A percentile compares a stretch with the other conserved stretches of the same genome.
These are phyloP conservation scores for Drosophila asahinai DNA, from an alignment of 1,140 invertebrate genomes.

Conservation along the genomic window DNA sequence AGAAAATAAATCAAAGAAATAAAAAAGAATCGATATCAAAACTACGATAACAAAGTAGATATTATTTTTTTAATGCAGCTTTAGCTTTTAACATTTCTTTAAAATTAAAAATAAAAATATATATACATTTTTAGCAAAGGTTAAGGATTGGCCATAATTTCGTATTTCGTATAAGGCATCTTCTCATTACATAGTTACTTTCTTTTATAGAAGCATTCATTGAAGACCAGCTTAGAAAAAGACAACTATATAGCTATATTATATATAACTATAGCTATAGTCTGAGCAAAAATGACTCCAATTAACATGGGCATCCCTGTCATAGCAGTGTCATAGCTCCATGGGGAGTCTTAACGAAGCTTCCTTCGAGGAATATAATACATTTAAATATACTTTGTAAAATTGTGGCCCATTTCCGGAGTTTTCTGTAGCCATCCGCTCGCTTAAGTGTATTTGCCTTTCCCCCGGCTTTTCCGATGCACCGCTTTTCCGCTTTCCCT, in stretches of 20 bases:
- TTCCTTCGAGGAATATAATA: slow-evolving; percentile 5
- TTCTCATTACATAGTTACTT: not conserved
- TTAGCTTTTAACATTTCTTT: no score
- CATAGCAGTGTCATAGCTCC: not conserved
- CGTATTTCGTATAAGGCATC: no score
- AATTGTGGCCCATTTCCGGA: not conserved
- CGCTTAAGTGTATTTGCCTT: slow-evolving; percentile 26
- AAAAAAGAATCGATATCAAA: no score
- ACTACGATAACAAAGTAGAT: no score
- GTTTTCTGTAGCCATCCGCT: slow-evolving; percentile 14
- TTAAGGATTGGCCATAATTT: no score
- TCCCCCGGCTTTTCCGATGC: slow-evolving; percentile 23
- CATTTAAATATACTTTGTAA: slow-evolving; percentile 22
- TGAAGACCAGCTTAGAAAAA: not conserved
- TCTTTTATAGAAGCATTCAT: not conserved
- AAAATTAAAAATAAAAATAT: no score
- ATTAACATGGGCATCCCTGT: not conserved
- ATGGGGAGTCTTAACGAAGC: not conserved
- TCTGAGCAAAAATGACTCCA: not conserved
- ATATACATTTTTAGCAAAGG: no score
- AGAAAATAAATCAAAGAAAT: no score
- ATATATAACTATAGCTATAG: no score
- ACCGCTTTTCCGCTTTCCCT: slow-evolving; percentile 12
- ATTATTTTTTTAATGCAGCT: no score
- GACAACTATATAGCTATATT: no score